Evolutionary conservation across 2,888 invertebrate species (phyloP).

Genomic region (Caenorhabditis sp.): DNA sequence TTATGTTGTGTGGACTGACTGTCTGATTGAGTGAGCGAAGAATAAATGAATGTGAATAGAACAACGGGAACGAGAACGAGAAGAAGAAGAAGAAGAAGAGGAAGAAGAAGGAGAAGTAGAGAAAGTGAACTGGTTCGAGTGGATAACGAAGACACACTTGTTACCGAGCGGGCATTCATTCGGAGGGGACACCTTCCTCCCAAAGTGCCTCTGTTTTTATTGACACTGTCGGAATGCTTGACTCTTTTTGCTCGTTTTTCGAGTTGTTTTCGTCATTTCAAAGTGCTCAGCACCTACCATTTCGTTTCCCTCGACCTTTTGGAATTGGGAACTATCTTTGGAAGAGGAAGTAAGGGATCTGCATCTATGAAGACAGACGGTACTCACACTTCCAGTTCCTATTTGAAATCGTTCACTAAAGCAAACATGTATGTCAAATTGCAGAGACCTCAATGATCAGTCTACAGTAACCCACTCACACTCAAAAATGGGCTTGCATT

Average conservation of each 20-base stretch:
- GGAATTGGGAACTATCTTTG: no score
- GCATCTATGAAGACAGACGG: no score
- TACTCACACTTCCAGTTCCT: slow-evolving; percentile 1
- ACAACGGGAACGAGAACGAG: not conserved
- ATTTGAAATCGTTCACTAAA: no score
- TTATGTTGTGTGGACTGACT: no score
- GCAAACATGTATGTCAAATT: no score
- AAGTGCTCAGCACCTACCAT: not conserved
- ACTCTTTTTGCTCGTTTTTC: slow-evolving; percentile 4
- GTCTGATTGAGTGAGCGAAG: no score
- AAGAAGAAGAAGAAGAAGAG: slow-evolving; percentile 1
- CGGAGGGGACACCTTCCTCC: not conserved
- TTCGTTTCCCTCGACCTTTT: no score
- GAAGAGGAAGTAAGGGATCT: no score
- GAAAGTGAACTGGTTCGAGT: slow-evolving; percentile 18
- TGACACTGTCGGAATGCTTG: slow-evolving; percentile 3
- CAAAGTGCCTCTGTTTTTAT: not conserved
- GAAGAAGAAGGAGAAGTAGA: not conserved
- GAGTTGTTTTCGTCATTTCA: slow-evolving; percentile 7
- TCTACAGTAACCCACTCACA: no score
- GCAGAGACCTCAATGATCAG: no score
- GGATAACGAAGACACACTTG: slow-evolving; percentile 3
- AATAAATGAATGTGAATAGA: not conserved
- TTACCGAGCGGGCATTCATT: not conserved
- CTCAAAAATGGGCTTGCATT: no score